Percentiles rank a stretch among this genome's conserved stretches.
Conservation (phyloP, 2,113 vertebrate species). For the Cyanoramphus novaezelandiae region DNA sequence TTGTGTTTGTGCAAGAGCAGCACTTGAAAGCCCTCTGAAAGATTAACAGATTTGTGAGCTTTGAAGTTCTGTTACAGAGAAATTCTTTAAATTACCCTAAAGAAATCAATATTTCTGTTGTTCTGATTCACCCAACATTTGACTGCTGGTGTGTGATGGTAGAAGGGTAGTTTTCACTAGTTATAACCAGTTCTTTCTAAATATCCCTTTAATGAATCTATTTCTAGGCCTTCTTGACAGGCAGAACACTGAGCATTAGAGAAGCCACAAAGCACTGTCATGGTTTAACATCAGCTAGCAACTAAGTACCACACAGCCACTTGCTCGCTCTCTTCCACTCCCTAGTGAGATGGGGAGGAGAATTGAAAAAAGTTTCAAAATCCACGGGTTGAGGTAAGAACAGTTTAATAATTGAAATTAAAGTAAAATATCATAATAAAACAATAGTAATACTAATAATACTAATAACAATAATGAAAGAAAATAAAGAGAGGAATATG, state of each 20-base stretch:
- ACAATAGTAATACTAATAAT: background rate
- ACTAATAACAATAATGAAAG: background rate
- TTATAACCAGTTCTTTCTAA: background rate
- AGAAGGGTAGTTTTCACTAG: background rate
- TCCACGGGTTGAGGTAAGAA: background rate
- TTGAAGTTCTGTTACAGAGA: background rate
- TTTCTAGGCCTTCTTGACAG: background rate
- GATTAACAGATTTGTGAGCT: background rate
- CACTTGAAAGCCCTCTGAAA: background rate
- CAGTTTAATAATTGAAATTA: background rate
- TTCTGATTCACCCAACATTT: background rate
- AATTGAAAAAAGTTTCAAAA: background rate
- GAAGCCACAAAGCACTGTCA: background rate
- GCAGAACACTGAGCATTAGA: background rate
- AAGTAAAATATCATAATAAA: background rate
- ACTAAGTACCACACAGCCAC: too few relatives aligned
- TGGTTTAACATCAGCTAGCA: background rate
- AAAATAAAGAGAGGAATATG: background rate
- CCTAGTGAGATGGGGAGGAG: background rate
- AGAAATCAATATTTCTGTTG: background rate
- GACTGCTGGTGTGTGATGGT: background rate
- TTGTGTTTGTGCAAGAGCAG: background rate
- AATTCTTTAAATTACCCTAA: background rate
- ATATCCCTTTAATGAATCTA: background rate
- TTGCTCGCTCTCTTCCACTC: background rate